Conservation (phyloP, 1,140 invertebrate species). For the Scaptomyza montana region DNA sequence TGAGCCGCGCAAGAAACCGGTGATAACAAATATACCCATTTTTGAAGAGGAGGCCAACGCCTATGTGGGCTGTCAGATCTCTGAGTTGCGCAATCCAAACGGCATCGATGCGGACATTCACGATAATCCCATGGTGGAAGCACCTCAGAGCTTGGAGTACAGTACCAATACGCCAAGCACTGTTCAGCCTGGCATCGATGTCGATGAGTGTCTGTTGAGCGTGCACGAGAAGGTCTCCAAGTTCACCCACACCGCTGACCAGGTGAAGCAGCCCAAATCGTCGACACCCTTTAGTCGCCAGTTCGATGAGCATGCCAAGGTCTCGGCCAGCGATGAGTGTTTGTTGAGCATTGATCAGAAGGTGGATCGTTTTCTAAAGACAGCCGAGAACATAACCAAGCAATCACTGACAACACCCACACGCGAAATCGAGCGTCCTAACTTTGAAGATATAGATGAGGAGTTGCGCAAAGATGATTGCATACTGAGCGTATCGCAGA, state of each 20-base stretch:
- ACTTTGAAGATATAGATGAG: constrained; percentile 85
- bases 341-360: constrained; percentile 88
- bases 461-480: constrained; percentile 85
- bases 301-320: constrained; percentile 77
- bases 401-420: constrained; percentile 75
- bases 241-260: constrained; percentile 84
- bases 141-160: constrained; percentile 72
- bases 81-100: constrained; percentile 67
- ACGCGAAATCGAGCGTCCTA: constrained; percentile 84
- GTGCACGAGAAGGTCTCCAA: constrained; percentile 87
- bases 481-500: constrained; percentile 86
- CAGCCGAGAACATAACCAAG: constrained; percentile 86
- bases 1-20: constrained; percentile 83
- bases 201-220: constrained; percentile 85
- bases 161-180: constrained; percentile 20
- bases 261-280: constrained; percentile 75
- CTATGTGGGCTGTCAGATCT: constrained; percentile 79
- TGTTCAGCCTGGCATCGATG: constrained; percentile 27
- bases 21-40: constrained; percentile 82
- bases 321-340: constrained; percentile 86
- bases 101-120: constrained; percentile 64
- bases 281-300: constrained; percentile 70
- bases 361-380: constrained; percentile 87
- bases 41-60: constrained; percentile 79
- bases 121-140: constrained; percentile 73